Evolutionary conservation across 2,888 invertebrate species (phyloP), one percentile per base, ranked within the genome.

Genomic region (Eretmocerus hayati): DNA sequence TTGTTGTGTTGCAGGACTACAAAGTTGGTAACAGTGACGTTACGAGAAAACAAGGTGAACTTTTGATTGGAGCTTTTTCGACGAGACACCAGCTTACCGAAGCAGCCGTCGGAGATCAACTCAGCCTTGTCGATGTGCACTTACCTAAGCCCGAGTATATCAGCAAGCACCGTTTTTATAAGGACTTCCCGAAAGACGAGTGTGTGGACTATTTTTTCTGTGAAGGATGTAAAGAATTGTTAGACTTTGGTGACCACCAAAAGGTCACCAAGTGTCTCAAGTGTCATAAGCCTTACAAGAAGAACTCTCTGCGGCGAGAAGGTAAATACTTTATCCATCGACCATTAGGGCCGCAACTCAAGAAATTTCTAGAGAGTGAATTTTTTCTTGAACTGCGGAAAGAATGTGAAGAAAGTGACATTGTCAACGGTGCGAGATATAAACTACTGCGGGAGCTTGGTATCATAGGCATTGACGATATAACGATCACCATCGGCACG

Each of bases 401-500:
- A 50, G 35, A 32, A 8, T 15, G 23, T 40, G 38, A 22, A 5
- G 6, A 15, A 3, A 35, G 35, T 35, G 35, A 35, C 18, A 16
- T 35, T 5, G 16, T 35, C 9, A 44, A 26, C 20, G 49, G 38
- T 11, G 35, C 20, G 8, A 5, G 40, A 22, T 54, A 52, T 33
- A 22, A 22, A 20, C 5, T 3, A 13, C 41, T 54, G n/a, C 11
- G 20, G 20, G 20, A 38, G 9, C 21, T 18, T 23, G 16, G 22
- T 6, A 8, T 37, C 4, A 42, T 52, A 44, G 42, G 35, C 36
- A 35, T 38, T 20, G 41, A 55, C 36, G 53, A 55, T 41, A 40
- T 55, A 19, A 42, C 51, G 2, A 37, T 56, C 11, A 53, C 53
- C 32, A 50, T 33, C 19, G 55, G 49, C 35, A 42, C 46, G 11